Evolutionary conservation across 2,797 vertebrate species (phyloP).

Genomic region (Rhinatrema bivittatum): DNA sequence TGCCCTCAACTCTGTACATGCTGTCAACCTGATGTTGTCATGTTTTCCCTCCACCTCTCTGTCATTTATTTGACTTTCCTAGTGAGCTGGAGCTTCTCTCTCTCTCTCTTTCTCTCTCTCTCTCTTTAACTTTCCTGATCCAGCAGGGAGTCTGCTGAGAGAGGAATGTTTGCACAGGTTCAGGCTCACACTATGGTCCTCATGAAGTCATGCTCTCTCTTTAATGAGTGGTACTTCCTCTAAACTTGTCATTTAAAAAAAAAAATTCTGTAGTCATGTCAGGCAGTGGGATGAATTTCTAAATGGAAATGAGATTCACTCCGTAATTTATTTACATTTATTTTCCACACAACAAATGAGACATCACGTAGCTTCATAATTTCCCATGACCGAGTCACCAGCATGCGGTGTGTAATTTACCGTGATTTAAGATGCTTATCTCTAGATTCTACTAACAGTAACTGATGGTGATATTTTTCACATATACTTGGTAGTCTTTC

Average conservation of each 20-base stretch:
- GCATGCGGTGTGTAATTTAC: slow-evolving; percentile 66
- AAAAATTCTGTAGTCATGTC: slow-evolving; percentile 56
- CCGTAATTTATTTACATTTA: slow-evolving; percentile 76
- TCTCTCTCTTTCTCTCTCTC: not conserved
- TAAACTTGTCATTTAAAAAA: slow-evolving; percentile 45
- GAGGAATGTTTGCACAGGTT: not conserved
- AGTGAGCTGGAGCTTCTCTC: not conserved
- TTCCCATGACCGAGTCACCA: slow-evolving; percentile 71
- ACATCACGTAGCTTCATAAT: slow-evolving; percentile 71
- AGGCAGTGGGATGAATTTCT: slow-evolving; percentile 59
- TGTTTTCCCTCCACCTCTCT: not conserved
- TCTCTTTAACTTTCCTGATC: not conserved
- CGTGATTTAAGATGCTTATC: slow-evolving; percentile 68
- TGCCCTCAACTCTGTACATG: slow-evolving; percentile 10
- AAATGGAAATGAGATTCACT: slow-evolving; percentile 68
- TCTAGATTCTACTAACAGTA: slow-evolving; percentile 46
- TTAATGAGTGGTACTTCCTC: slow-evolving; percentile 50
- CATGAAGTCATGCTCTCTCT: slow-evolving; percentile 36
- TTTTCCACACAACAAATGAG: slow-evolving; percentile 73
- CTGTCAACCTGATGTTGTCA: slow-evolving; percentile 17
- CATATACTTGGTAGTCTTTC: too few relatives aligned
- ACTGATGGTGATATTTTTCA: too few relatives aligned
- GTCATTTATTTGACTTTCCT: slow-evolving; percentile 10
- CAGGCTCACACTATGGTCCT: not conserved
- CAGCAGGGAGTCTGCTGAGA: not conserved